phyloP scores from a whole-genome alignment of 2,113 vertebrate genomes.

The Apteryx owenii region DNA sequence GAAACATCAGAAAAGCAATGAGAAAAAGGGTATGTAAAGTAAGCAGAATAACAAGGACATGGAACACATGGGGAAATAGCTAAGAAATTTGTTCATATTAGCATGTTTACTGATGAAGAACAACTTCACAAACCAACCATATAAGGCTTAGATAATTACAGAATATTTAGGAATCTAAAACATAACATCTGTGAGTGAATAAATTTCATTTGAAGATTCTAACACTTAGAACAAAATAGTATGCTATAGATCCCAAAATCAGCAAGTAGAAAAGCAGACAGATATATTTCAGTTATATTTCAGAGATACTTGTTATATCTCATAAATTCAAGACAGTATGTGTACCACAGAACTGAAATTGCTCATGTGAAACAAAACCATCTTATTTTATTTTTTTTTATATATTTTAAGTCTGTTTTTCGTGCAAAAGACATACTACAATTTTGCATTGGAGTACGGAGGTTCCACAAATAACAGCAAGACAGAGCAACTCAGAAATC shows the following conservation, averaged over 20 bases:
- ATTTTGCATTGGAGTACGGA: neutral
- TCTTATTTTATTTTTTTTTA: neutral
- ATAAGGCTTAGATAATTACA: neutral
- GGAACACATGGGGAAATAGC: neutral
- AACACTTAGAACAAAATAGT: neutral
- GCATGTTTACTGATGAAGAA: neutral
- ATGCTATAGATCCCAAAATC: neutral
- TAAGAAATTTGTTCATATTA: neutral
- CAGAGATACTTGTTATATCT: neutral
- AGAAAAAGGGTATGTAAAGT: neutral
- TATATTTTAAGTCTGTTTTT: neutral
- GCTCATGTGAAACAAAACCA: neutral
- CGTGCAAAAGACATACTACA: neutral
- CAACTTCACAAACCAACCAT: neutral
- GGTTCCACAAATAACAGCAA: neutral
- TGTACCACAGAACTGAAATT: neutral
- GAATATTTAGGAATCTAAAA: neutral
- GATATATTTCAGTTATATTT: neutral
- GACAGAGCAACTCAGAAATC: neutral
- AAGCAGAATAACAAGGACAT: neutral
- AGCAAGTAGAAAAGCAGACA: neutral
- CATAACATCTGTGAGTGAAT: neutral
- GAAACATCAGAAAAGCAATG: neutral
- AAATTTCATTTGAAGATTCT: neutral
- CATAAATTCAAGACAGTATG: neutral